phyloP scores from a whole-genome alignment of 2,888 invertebrate species.

The Drosophila neotestacea region DNA sequence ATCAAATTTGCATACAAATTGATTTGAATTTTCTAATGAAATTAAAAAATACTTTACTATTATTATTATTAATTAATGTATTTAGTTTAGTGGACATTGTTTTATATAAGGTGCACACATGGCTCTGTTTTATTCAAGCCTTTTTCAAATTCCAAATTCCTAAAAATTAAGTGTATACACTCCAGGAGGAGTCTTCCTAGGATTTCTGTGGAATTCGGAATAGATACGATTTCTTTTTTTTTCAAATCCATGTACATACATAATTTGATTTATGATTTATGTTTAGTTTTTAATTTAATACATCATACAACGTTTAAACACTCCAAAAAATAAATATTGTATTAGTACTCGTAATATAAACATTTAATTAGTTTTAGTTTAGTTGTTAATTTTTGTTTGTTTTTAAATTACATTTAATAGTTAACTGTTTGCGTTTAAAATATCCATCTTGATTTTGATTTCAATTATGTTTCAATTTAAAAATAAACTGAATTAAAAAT shows the following conservation, averaged over 20 bases:
- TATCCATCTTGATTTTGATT: conserved; percentile 66
- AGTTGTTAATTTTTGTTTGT: conserved; percentile 25
- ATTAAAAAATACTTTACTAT: conserved; percentile 42
- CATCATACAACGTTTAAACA: conserved; percentile 81
- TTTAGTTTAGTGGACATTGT: conserved; percentile 62
- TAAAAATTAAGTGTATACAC: background rate
- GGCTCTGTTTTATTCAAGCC: conserved; percentile 24
- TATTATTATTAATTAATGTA: conserved; percentile 25
- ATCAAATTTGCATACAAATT: conserved; percentile 50
- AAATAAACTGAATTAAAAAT: conserved; percentile 64
- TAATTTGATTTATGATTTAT: conserved; percentile 26
- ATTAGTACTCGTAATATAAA: conserved; percentile 65
- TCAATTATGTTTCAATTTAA: conserved; percentile 59
- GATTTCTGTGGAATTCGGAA: background rate
- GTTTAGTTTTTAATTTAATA: conserved; percentile 48
- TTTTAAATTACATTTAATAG: conserved; percentile 80
- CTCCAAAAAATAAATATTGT: conserved; percentile 81
- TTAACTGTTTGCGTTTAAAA: conserved; percentile 73
- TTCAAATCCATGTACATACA: conserved; percentile 40
- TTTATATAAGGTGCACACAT: conserved; percentile 40
- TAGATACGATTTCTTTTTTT: background rate
- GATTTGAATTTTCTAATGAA: conserved; percentile 44
- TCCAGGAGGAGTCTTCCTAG: background rate
- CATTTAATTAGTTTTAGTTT: conserved; percentile 56
- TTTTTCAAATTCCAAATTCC: background rate